Conservation (phyloP, 2,797 vertebrate genomes). For the Leptoclinus maculatus region DNA sequence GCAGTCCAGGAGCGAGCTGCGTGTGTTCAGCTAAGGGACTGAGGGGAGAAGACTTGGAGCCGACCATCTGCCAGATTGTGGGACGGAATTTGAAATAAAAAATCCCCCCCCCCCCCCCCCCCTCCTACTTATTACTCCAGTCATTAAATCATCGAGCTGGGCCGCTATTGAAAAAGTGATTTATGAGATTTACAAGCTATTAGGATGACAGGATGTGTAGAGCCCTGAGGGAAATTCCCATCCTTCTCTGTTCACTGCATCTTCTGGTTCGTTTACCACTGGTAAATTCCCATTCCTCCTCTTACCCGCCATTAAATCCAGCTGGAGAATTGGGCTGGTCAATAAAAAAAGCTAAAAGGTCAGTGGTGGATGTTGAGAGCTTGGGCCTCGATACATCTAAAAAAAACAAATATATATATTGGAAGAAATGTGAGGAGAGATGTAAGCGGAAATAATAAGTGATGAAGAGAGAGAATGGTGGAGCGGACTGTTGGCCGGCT, state of each 20-base stretch:
- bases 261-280: constrained; percentile 45
- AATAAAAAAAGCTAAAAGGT: constrained; percentile 20
- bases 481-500: not conserved
- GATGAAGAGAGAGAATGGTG: constrained; percentile 6
- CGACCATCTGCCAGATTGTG: constrained; percentile 56
- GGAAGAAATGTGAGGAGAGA: constrained; percentile 1
- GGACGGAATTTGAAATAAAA: constrained; percentile 31
- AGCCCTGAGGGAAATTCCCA: constrained; percentile 41
- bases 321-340: constrained; percentile 13
- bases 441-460: constrained; percentile 15
- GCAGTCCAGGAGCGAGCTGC: not conserved
- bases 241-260: constrained; percentile 42
- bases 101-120: not conserved
- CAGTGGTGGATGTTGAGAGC: constrained; percentile 14
- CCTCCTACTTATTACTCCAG: constrained; percentile 28
- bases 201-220: constrained; percentile 42
- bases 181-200: constrained; percentile 56
- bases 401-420: not conserved
- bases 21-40: constrained; percentile 3
- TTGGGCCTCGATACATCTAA: not conserved
- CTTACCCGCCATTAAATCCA: constrained; percentile 26
- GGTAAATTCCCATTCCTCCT: constrained; percentile 43
- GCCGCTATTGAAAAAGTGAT: constrained; percentile 42
- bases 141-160: constrained; percentile 49
- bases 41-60: constrained; percentile 7